Base-by-base conservation (phyloP, 1,140 invertebrate species). In the Formica exsecta region DNA sequence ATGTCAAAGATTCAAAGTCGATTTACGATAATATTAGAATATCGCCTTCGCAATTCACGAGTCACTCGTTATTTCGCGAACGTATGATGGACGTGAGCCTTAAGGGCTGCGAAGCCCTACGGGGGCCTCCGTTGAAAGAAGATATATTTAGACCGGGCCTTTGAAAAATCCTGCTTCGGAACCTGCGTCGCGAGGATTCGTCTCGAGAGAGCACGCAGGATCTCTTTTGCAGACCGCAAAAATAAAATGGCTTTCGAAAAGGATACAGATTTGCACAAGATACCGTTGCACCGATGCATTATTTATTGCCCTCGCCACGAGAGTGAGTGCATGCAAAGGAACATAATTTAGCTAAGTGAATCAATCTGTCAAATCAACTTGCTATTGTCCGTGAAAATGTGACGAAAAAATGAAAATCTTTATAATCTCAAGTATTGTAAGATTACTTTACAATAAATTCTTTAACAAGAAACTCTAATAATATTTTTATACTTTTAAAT, bases 111-210 rank as follows among this genome's bases (percentile, higher is more conserved):
- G 48, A 16, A 64, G 36, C 2, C 41, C 73, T 59, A 41, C 32
- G 48, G 29, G 38, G n/a, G 44, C 19, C 38, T 51, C 48, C 83
- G 61, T 80, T 62, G 57, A 80, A 76, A 86, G 86, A 86, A 87
- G 86, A 89, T 89, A 89, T 89, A 89, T 88, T 88, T 88, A 88
- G 87, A 88, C 85, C 32, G 22, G 59, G 66, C 61, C 80, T 62
- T 73, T 68, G 51, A 62, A 86, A 48, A 59, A 66, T 61, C 65
- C 54, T 75, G 59, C 57, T 32, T 76, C 64, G 25, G 13, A 32
- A 51, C 44, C 32, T 32, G 62, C 68, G 44, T 29, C 71, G 73
- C 61, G 41, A 29, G 48, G 32, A 87, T 85, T 85, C 86, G 66
- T 44, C 41, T 32, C 54, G 73, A 71, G 41, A 85, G 44, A 44